phyloP scores from a whole-genome alignment of 2,113 vertebrate genomes.

The Athene cunicularia region DNA sequence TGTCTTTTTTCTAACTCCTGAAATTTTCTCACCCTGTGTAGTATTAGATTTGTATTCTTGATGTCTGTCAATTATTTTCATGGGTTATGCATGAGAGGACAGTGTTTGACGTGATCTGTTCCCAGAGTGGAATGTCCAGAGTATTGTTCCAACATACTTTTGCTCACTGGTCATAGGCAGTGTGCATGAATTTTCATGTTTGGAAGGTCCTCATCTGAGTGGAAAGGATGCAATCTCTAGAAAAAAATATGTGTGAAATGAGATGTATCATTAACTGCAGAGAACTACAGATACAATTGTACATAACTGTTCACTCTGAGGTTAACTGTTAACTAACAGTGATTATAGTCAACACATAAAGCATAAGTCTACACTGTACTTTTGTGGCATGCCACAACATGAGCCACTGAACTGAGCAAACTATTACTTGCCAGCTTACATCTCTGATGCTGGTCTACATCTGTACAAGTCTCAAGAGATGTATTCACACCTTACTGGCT shows the following conservation, averaged over 20 bases:
- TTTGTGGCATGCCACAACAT: background rate
- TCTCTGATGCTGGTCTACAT: background rate
- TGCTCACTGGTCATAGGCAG: background rate
- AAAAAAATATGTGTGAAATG: background rate
- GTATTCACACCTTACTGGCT: background rate
- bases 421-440: background rate
- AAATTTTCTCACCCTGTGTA: background rate
- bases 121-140: background rate
- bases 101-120: background rate
- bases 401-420: background rate
- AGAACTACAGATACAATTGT: background rate
- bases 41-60: slow-evolving; percentile 29
- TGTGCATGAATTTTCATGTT: background rate
- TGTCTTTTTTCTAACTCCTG: background rate
- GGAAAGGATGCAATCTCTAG: background rate
- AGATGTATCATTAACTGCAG: slow-evolving; percentile 3
- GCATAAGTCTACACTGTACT: background rate
- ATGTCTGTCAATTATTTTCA: slow-evolving; percentile 18
- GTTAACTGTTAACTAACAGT: background rate
- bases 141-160: background rate
- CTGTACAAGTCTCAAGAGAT: background rate
- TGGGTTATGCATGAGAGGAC: background rate
- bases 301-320: background rate
- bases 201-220: background rate
- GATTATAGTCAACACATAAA: background rate